Base-by-base conservation (phyloP, 1,140 invertebrate species). In the Drosophila simulans region DNA sequence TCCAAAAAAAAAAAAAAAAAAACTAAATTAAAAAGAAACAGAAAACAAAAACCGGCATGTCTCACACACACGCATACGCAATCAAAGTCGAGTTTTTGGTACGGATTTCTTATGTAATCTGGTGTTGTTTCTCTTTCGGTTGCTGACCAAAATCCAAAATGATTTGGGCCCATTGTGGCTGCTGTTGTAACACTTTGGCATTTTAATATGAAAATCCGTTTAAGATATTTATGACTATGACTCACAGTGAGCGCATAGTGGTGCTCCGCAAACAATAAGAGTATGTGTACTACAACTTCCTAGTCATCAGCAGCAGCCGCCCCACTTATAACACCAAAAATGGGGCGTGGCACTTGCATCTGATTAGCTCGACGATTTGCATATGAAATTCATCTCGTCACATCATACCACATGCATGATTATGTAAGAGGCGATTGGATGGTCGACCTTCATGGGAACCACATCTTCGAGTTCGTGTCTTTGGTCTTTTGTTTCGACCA, bases 171-270 rank as follows among this genome's bases (percentile, higher is more conserved):
- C 54, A 72, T 80, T 77, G 66, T 65, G 65, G 73, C 59, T 39
- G 53, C 53, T 64, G 59, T 83, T 83, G 71, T 82, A 78, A 85
- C 78, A 85, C 81, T 85, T 85, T 85, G 80, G 80, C 66, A 85
- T 84, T 84, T 84, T 80, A 75, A 80, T 76, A 76, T 51, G 54
- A 66, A 83, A 83, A 84, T 78, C 58, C 57, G 80, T 76, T 72
- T 63, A 43, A 57, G 53, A 42, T 71, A 60, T 60, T 51, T 70
- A 45, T 64, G 70, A 57, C 39, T 62, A 60, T 75, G 72, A 75
- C 69, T 73, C 59, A 75, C 15, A 4, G 12, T 2, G 3, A 13
- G 68, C 27, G 7, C 27, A 31, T 5, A 31, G 27, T 42, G 17
- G 15, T 20, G 59, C 58, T n/a, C 37, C 22, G n/a, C 59, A 42